phyloP scores from a whole-genome alignment of 2,797 vertebrate genomes.

The Lutjanus campechanus region DNA sequence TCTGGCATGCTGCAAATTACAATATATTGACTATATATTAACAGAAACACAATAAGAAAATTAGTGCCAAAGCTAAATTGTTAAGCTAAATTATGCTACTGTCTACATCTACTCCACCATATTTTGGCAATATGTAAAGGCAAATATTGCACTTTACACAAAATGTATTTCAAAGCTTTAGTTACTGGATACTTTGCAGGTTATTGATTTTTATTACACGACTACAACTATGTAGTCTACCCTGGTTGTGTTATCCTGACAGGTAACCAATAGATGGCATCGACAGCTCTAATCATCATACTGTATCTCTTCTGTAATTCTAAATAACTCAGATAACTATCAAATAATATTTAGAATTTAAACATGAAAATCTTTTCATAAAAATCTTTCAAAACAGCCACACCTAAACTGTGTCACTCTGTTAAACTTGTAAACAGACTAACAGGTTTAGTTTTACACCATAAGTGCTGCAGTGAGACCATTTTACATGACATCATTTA shows the following conservation, averaged over 20 bases:
- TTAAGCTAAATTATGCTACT: too few relatives aligned
- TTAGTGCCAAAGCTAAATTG: neutral
- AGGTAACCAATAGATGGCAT: conserved; percentile 60
- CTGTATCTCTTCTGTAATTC: neutral
- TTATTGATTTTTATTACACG: too few relatives aligned
- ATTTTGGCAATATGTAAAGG: too few relatives aligned
- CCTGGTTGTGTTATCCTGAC: conserved; percentile 29
- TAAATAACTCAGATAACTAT: neutral
- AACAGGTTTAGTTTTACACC: conserved; percentile 36
- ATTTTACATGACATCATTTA: conserved; percentile 59
- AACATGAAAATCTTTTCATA: conserved; percentile 1
- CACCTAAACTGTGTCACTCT: neutral
- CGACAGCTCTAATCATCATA: conserved; percentile 1
- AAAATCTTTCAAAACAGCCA: neutral
- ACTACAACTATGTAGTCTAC: neutral
- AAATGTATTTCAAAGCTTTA: too few relatives aligned
- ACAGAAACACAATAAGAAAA: neutral
- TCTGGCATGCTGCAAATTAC: neutral
- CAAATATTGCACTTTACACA: too few relatives aligned
- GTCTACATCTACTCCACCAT: too few relatives aligned
- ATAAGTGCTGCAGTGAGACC: conserved; percentile 18
- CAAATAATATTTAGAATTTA: neutral
- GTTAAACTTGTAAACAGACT: conserved; percentile 33
- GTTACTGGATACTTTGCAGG: too few relatives aligned
- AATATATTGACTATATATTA: neutral